These are phyloP conservation scores for Drosophila subquinaria DNA, from an alignment of 2,888 invertebrate species.

Conservation along the genomic window DNA sequence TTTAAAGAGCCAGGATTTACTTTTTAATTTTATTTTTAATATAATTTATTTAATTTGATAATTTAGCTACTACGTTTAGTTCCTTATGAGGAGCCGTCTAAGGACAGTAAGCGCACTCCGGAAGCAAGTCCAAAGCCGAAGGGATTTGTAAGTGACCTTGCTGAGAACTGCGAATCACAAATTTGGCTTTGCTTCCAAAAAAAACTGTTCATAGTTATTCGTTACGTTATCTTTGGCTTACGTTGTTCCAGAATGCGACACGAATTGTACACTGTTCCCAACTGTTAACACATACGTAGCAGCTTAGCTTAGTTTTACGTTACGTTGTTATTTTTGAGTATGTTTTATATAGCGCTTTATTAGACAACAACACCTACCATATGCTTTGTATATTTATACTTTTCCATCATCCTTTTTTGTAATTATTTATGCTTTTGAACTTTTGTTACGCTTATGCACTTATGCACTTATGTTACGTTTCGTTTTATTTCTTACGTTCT, in stretches of 20 bases:
- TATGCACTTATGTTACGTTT: conserved; percentile 34
- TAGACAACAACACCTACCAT: conserved; percentile 7
- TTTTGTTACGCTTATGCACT: conserved; percentile 42
- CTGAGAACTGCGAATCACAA: conserved; percentile 18
- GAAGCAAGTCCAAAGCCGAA: conserved; percentile 20
- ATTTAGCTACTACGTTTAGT: conserved; percentile 82
- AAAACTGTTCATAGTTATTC: conserved; percentile 36
- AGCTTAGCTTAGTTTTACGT: conserved; percentile 13
- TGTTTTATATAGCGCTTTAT: conserved; percentile 12
- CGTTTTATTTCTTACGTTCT: conserved; percentile 42
- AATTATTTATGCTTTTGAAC: conserved; percentile 9
- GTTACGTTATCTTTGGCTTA: conserved; percentile 32
- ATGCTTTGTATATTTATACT: conserved; percentile 20
- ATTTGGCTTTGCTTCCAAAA: conserved; percentile 59
- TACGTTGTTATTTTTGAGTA: conserved; percentile 27
- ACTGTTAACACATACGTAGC: not conserved
- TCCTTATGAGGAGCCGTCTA: conserved; percentile 73
- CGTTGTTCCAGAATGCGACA: conserved; percentile 10
- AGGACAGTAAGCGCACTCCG: conserved; percentile 48
- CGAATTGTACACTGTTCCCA: not conserved
- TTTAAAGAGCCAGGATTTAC: not conserved
- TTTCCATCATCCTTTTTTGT: not conserved
- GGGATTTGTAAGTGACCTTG: conserved; percentile 72
- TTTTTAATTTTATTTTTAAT: conserved; percentile 28
- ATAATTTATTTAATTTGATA: conserved; percentile 40